phyloP scores from a whole-genome alignment of 1,140 invertebrate species.

The Cyclargus thomasi region DNA sequence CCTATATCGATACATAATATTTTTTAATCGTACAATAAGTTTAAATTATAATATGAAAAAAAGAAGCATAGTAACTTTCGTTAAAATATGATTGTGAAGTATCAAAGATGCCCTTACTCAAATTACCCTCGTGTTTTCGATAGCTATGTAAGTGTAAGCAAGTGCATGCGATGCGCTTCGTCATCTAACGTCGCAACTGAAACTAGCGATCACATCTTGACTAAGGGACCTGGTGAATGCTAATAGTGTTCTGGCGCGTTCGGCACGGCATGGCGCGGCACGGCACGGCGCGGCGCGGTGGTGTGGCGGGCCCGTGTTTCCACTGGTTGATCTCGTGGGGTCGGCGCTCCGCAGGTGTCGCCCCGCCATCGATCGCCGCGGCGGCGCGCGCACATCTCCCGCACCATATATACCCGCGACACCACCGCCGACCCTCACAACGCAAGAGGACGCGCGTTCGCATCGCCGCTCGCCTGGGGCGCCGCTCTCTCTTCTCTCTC shows the following conservation, averaged over 20 bases:
- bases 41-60: no score
- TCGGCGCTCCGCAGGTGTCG: constrained; percentile 46
- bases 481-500: constrained; percentile 69
- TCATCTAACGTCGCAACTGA: no score
- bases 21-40: no score
- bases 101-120: no score
- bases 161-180: no score
- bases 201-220: no score
- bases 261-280: not conserved
- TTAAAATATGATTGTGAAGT: no score
- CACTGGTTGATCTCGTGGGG: constrained; percentile 57
- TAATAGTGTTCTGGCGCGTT: no score
- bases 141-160: no score
- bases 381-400: constrained; percentile 60
- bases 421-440: constrained; percentile 61
- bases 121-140: no score
- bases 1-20: no score
- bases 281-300: constrained; percentile 24
- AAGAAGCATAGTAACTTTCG: no score
- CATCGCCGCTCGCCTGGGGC: constrained; percentile 71
- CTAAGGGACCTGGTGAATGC: not conserved
- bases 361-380: constrained; percentile 58
- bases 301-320: constrained; percentile 28
- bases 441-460: constrained; percentile 73
- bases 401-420: constrained; percentile 65